phyloP scores from a whole-genome alignment of 2,113 vertebrate genomes.

The Myotis yumanensis region DNA sequence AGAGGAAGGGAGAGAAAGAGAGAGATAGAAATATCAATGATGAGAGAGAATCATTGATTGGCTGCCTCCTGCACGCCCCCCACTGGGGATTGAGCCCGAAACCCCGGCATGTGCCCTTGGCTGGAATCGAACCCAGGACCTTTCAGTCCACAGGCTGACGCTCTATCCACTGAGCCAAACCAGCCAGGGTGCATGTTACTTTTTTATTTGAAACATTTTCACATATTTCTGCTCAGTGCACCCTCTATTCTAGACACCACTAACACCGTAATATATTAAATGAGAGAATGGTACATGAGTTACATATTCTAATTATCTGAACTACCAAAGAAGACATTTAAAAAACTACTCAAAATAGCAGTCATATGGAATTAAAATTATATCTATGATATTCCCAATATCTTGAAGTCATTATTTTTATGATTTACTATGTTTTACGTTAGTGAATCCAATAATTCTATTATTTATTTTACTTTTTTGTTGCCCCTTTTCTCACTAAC shows the following conservation, averaged over 20 bases:
- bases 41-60: no score
- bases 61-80: no score
- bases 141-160: no score
- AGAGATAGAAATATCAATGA: no score
- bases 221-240: background rate
- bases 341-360: background rate
- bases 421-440: background rate
- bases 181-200: background rate
- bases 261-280: background rate
- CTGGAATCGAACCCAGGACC: no score
- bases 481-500: background rate
- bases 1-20: no score
- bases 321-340: background rate
- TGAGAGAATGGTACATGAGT: rapidly evolving
- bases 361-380: background rate
- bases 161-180: no score
- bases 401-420: background rate
- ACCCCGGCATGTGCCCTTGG: no score
- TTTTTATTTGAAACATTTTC: background rate
- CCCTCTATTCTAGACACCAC: background rate
- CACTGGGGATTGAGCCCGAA: no score
- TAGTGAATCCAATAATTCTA: background rate
- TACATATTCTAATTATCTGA: background rate
- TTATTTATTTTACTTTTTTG: background rate
- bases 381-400: background rate